Evolutionary conservation across 2,888 invertebrate genomes (phyloP).

Genomic region (Arctia plantaginis): DNA sequence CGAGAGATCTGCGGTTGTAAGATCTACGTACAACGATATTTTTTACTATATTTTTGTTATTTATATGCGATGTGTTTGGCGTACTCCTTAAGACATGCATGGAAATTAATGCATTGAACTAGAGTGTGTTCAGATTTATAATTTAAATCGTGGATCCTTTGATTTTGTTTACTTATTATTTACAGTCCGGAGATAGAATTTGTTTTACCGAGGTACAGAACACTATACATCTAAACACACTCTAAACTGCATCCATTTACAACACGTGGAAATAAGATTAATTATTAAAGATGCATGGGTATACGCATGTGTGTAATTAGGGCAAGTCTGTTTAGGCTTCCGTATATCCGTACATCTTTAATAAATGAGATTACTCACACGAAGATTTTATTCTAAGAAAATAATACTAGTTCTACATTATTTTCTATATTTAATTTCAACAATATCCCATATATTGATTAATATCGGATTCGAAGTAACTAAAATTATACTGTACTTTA

Average conservation of each 20-base stretch:
- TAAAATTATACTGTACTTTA: not conserved
- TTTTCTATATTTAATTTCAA: not conserved
- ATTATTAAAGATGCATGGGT: no score
- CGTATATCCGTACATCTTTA: no score
- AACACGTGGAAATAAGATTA: not conserved
- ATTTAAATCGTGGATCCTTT: not conserved
- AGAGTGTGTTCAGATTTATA: constrained; percentile 1
- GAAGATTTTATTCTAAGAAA: not conserved
- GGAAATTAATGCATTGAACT: not conserved
- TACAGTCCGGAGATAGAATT: not conserved
- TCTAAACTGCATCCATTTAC: not conserved
- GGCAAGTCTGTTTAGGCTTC: no score
- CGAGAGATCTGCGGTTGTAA: constrained; percentile 87
- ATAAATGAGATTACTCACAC: no score
- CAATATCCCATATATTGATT: not conserved
- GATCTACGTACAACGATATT: constrained; percentile 83
- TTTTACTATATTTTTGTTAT: constrained; percentile 51
- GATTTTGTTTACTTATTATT: not conserved
- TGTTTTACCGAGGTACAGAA: not conserved
- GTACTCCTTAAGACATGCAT: not conserved
- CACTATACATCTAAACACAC: not conserved
- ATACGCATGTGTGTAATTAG: no score
- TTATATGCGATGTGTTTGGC: not conserved
- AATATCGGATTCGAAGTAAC: not conserved
- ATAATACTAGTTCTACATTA: not conserved